A percentile compares a stretch with the other conserved stretches of the same genome.
phyloP scores from a whole-genome alignment of 2,888 invertebrate species.

The Tuta absoluta region DNA sequence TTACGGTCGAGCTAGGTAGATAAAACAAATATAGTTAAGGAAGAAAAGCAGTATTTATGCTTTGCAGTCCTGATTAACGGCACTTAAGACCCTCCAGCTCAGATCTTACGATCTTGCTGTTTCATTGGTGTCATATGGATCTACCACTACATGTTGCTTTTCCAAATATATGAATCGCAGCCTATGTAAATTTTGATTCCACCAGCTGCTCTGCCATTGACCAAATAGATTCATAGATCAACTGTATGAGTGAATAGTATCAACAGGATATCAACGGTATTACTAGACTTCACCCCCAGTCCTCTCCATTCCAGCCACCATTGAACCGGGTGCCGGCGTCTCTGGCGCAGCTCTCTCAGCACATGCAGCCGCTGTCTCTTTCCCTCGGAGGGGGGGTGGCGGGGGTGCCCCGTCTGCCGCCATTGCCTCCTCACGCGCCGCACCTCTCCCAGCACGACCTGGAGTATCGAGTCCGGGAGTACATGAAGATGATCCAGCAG shows the following conservation, averaged over 20 bases:
- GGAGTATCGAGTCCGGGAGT: conserved; percentile 89
- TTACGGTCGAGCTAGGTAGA: too few species aligned
- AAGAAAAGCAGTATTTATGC: too few species aligned
- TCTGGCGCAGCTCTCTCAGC: conserved; percentile 76
- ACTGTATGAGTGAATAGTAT: too few species aligned
- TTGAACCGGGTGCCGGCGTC: conserved; percentile 82
- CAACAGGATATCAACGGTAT: neutral
- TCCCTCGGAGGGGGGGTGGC: conserved; percentile 81
- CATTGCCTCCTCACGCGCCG: conserved; percentile 76
- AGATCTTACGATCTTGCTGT: neutral
- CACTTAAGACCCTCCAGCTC: too few species aligned
- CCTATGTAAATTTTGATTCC: too few species aligned
- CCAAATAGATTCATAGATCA: too few species aligned
- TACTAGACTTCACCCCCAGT: conserved; percentile 2
- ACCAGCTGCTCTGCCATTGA: too few species aligned
- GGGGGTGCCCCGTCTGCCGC: conserved; percentile 82
- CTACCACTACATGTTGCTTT: too few species aligned
- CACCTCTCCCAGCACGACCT: conserved; percentile 86
- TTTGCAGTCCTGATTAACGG: too few species aligned
- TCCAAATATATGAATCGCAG: too few species aligned
- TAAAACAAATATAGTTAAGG: too few species aligned
- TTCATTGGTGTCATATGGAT: too few species aligned
- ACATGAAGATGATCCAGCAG: conserved; percentile 86
- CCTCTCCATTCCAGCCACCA: conserved; percentile 59
- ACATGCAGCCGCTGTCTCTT: conserved; percentile 89